These are phyloP conservation scores for Morelia viridis DNA, from an alignment of 2,797 vertebrate genomes.

Conservation along the genomic window DNA sequence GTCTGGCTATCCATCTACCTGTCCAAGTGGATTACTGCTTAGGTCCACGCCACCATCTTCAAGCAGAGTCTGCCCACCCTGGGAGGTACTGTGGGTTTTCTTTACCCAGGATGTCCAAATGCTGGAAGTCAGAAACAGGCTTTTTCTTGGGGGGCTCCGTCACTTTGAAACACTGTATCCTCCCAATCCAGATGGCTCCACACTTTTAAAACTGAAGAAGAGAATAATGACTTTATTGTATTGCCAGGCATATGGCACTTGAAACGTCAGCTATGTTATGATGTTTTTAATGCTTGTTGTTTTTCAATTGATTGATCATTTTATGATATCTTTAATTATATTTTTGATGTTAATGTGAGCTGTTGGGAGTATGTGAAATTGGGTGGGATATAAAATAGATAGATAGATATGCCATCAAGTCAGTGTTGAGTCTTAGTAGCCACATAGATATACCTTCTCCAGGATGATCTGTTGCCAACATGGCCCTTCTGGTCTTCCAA, in stretches of 20 bases:
- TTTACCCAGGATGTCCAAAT: neutral
- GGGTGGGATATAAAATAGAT: neutral
- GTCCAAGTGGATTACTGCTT: neutral
- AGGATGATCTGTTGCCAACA: neutral
- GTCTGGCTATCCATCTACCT: neutral
- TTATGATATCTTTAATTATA: neutral
- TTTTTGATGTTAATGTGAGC: neutral
- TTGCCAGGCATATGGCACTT: neutral
- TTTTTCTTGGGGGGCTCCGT: neutral
- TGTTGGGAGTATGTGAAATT: neutral
- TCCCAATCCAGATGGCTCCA: neutral
- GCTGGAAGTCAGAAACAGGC: neutral
- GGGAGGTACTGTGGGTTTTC: neutral
- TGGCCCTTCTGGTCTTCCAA: neutral
- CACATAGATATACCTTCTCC: no score
- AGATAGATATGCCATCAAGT: no score
- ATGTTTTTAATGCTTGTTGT: neutral
- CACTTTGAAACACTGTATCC: neutral
- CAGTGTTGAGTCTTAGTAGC: no score
- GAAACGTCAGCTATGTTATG: neutral
- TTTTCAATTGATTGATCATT: neutral
- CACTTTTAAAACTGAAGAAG: neutral
- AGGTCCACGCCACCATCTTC: neutral
- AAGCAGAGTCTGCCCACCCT: neutral
- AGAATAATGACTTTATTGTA: neutral